phyloP scores from a whole-genome alignment of 2,113 vertebrate species.

The Tyto alba region DNA sequence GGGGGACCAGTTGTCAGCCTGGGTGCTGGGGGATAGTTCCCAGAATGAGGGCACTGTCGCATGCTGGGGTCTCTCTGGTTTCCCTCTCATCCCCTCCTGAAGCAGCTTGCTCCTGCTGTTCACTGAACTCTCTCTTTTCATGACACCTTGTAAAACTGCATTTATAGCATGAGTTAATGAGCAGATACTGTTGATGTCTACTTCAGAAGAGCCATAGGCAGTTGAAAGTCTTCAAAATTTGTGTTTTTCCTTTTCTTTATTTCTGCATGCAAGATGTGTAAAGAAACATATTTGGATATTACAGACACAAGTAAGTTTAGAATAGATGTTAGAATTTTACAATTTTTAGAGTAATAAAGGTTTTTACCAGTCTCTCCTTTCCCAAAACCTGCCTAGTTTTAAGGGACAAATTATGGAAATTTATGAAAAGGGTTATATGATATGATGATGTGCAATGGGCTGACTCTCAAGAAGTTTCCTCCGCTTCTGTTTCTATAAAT shows the following conservation, averaged over 20 bases:
- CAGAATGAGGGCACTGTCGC: not conserved
- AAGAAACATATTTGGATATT: not conserved
- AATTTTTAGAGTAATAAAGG: not conserved
- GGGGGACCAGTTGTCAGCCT: not conserved
- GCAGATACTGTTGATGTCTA: not conserved
- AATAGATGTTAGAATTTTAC: not conserved
- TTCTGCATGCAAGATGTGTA: not conserved
- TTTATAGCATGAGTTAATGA: not conserved
- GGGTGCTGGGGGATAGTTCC: not conserved
- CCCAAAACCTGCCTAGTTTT: not conserved
- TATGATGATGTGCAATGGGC: not conserved
- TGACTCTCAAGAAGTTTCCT: not conserved
- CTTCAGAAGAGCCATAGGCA: not conserved
- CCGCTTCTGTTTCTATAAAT: not conserved
- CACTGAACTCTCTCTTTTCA: not conserved
- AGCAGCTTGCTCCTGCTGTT: not conserved
- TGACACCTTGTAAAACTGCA: not conserved
- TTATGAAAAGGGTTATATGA: not conserved
- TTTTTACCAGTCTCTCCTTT: not conserved
- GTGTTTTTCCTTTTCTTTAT: not conserved
- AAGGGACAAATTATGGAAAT: not conserved
- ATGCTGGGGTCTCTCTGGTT: not conserved
- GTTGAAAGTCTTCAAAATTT: not conserved
- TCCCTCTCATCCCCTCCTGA: fast-evolving
- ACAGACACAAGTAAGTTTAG: not conserved